A percentile compares a stretch with the other conserved stretches of the same genome.
Conservation (phyloP, 2,888 invertebrate species). For the Galeruca laticollis region DNA sequence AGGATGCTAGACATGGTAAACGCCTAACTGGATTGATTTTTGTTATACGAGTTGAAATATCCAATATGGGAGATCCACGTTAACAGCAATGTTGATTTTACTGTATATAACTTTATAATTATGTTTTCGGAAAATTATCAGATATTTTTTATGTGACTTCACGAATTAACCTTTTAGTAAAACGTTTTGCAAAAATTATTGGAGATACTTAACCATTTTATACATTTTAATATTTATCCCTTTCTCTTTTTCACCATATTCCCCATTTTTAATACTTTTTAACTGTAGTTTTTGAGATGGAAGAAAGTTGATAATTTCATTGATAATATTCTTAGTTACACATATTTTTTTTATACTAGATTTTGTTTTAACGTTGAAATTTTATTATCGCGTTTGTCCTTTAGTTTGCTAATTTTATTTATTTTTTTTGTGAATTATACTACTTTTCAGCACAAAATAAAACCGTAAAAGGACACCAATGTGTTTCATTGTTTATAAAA, state of each 20-base stretch:
- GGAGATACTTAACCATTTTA: constrained; percentile 41
- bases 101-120: not conserved
- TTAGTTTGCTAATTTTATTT: constrained; percentile 60
- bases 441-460: constrained; percentile 62
- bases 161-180: constrained; percentile 34
- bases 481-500: constrained; percentile 14
- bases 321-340: constrained; percentile 33
- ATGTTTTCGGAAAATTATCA: constrained; percentile 44
- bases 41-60: not conserved
- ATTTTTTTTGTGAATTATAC: constrained; percentile 59
- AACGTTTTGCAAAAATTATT: constrained; percentile 42
- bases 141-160: constrained; percentile 1
- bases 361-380: constrained; percentile 61
- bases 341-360: constrained; percentile 55
- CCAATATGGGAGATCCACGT: not conserved
- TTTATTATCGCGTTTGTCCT: constrained; percentile 61
- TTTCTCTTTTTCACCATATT: not conserved
- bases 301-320: constrained; percentile 24
- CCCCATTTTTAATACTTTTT: constrained; percentile 16
- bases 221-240: constrained; percentile 31
- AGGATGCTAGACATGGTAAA: too few species aligned
- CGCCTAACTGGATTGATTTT: not conserved
- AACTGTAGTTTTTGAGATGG: constrained; percentile 16
- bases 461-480: constrained; percentile 35
- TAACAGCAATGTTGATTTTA: too few species aligned